phyloP scores from a whole-genome alignment of 2,888 invertebrate genomes.

The Volucella inanis region DNA sequence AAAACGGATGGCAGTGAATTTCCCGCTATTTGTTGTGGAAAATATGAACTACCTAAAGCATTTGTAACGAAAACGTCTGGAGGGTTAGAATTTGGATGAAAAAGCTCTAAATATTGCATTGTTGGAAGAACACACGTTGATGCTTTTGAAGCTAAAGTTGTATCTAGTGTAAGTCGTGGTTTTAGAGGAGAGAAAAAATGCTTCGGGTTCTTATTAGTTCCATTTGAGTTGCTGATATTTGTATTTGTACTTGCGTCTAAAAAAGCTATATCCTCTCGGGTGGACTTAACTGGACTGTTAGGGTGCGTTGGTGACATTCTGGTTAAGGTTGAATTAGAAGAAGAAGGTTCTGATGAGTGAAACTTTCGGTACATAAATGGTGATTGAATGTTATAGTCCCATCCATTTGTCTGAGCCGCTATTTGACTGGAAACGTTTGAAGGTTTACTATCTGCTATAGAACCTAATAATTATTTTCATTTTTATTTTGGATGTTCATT shows the following conservation, averaged over 20 bases:
- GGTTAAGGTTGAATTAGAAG: conserved; percentile 51
- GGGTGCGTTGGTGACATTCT: conserved; percentile 48
- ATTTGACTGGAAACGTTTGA: conserved; percentile 79
- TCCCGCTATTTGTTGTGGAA: conserved; percentile 56
- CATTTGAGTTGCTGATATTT: conserved; percentile 19
- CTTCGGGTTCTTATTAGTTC: conserved; percentile 80
- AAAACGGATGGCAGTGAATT: conserved; percentile 70
- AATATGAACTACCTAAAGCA: conserved; percentile 80
- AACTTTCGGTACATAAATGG: conserved; percentile 80
- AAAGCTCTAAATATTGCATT: conserved; percentile 33
- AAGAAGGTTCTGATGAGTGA: conserved; percentile 48
- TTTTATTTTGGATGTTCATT: neutral
- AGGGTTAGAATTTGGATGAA: conserved; percentile 78
- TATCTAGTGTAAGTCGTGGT: conserved; percentile 80
- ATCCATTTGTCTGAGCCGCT: conserved; percentile 81
- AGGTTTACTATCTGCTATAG: conserved; percentile 76
- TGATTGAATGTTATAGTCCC: conserved; percentile 82
- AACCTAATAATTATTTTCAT: conserved; percentile 16
- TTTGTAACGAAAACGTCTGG: conserved; percentile 82
- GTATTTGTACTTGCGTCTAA: conserved; percentile 39
- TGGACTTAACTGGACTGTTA: conserved; percentile 27
- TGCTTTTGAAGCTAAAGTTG: conserved; percentile 78
- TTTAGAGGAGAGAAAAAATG: conserved; percentile 84
- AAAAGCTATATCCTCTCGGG: conserved; percentile 40
- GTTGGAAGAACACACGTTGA: conserved; percentile 24